Evolutionary conservation across 2,797 vertebrate genomes (phyloP), one percentile per base, ranked within the genome.

Genomic region (Serranus cabrilla): DNA sequence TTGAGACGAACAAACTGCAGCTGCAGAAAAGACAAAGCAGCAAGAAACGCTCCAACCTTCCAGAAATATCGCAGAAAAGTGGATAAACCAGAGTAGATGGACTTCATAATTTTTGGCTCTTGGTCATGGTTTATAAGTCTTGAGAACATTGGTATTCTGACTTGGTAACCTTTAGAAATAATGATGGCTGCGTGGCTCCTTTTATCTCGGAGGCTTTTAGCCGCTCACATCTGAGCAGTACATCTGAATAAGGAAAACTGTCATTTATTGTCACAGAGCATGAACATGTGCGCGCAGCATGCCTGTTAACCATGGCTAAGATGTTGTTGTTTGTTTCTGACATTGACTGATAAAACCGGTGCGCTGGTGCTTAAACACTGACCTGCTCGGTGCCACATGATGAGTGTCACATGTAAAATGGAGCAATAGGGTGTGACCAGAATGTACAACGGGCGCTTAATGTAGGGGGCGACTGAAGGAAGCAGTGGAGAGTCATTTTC

Each of bases 321-420:
- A 59, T 42, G 42, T 12, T 23, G 51, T 11, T 73, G 72, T 79
- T 75, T 83, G 59, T 71, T 84, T 49, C 60, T 75, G 76, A 78
- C 86, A 80, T 49, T 40, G 71, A 54, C 55, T 75, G 81, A 87
- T 88, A 75, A 86, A 83, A 71, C 74, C 75, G 57, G 69, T 61
- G 57, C 69, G 16, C 43, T 9, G 37, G 50, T 47, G 81, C 80
- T 78, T 54, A 52, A 71, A 75, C 66, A 54, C 39, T 81, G 76
- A 82, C 83, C 85, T 40, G 56, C 73, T 72, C 20, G 2, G n/a
- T 20, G 62, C 49, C 39, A 69, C 74, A 20, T 66, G 76, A 83
- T 65, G 63, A 76, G 68, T 71, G 78, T 80, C 80, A 76, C 68
- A 75, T 87, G 58, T 82, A 82, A 89, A 87, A 82, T 78, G 83